phyloP scores from a whole-genome alignment of 2,888 invertebrate genomes.

The Pammene fasciana region DNA sequence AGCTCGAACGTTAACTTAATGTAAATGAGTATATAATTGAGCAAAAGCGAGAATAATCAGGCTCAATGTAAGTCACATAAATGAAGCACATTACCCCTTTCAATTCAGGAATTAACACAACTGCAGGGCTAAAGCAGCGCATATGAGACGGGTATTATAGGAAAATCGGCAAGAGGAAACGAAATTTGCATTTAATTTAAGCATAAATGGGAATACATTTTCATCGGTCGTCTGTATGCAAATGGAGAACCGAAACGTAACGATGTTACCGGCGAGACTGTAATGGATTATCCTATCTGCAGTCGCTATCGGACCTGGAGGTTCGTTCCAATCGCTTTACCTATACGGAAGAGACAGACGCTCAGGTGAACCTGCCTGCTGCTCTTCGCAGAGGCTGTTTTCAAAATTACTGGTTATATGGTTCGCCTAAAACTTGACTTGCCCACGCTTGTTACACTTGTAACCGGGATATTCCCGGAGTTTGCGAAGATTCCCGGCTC shows the following conservation, averaged over 20 bases:
- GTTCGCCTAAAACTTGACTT: too few relatives aligned
- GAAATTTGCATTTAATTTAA: conserved; percentile 64
- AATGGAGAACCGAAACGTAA: conserved; percentile 68
- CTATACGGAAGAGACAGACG: not conserved
- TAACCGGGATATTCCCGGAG: too few relatives aligned
- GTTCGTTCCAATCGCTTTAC: not conserved
- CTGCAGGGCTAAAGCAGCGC: conserved; percentile 15
- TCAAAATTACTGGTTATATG: too few relatives aligned
- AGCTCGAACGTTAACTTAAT: too few relatives aligned
- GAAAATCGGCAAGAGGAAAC: conserved; percentile 46
- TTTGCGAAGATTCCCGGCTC: too few relatives aligned
- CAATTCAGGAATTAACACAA: conserved; percentile 25
- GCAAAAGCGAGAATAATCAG: too few relatives aligned
- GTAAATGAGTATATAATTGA: too few relatives aligned
- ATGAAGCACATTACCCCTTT: too few relatives aligned
- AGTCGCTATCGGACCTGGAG: conserved; percentile 40
- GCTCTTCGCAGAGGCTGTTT: too few relatives aligned
- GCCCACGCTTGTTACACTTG: too few relatives aligned
- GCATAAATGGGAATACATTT: conserved; percentile 66
- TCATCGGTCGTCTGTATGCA: conserved; percentile 65
- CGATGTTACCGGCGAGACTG: conserved; percentile 63
- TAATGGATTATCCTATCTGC: conserved; percentile 66
- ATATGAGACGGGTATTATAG: conserved; percentile 41
- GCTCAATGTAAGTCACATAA: too few relatives aligned
- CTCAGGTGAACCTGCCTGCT: not conserved